Evolutionary conservation across 1,140 invertebrate species (phyloP).

Genomic region (Eufriesea mexicana): DNA sequence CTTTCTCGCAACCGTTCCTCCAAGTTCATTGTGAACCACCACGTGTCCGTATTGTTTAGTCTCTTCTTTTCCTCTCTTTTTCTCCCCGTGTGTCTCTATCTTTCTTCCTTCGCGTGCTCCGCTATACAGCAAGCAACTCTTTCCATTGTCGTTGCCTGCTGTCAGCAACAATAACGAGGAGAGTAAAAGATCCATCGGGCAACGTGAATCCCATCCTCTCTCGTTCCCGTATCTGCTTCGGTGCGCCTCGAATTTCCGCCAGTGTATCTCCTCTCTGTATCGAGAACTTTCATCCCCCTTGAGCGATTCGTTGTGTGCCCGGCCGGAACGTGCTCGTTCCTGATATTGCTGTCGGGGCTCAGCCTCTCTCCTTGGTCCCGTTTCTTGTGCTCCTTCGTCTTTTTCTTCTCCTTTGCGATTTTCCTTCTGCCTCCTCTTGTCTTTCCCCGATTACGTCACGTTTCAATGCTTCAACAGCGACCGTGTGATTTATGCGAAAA

Average conservation of each 20-base stretch:
- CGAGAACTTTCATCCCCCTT: conserved; percentile 51
- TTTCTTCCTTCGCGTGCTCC: conserved; percentile 26
- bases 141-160: conserved; percentile 52
- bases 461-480: too few relatives aligned
- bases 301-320: conserved; percentile 48
- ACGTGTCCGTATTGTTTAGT: conserved; percentile 62
- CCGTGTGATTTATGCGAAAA: too few relatives aligned
- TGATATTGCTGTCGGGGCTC: conserved; percentile 56
- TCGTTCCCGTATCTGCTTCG: conserved; percentile 49
- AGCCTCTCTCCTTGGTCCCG: conserved; percentile 52
- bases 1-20: conserved; percentile 35
- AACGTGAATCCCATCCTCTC: conserved; percentile 44
- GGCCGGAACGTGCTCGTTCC: conserved; percentile 39
- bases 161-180: conserved; percentile 57
- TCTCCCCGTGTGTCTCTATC: neutral
- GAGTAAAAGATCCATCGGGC: conserved; percentile 53
- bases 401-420: neutral
- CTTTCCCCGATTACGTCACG: neutral
- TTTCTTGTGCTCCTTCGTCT: conserved; percentile 17
- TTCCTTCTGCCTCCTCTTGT: neutral
- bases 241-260: conserved; percentile 42
- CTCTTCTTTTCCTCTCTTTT: conserved; percentile 17
- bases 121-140: conserved; percentile 48
- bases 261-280: conserved; percentile 45
- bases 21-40: conserved; percentile 56